Base-by-base conservation (phyloP, 2,113 vertebrate genomes). In the Dryoscopus gambensis region DNA sequence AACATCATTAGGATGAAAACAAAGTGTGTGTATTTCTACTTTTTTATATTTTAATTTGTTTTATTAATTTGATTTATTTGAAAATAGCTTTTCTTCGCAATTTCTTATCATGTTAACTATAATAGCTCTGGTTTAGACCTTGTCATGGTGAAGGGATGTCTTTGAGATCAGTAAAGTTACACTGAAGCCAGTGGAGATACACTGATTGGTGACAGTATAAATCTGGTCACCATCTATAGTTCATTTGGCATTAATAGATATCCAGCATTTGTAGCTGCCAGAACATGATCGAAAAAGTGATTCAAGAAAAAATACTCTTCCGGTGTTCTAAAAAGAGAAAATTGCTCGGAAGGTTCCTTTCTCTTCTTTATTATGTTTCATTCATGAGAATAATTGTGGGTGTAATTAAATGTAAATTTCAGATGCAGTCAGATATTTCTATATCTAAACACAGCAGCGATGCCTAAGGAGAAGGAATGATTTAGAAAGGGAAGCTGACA, bases 331-430 rank as follows among this genome's bases (percentile, higher is more conserved):
- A 74, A 94, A 92, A 52, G 90, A 78, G 85, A 95, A 88, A 77
- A 90, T 53, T 59, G 30, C 64, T 81, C 15, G 10, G 31, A 67
- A 90, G 47, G 25, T 83, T 93, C 47, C 42, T 83, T 25, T 76
- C 22, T 71, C 40, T 60, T 85, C 52, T 90, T 82, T 71, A 16
- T 77, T 86, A 50, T 87, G 57, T 82, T 93, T 93, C 92, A 84
- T 93, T 94, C 67, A 93, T 90, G 25, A 75, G 65, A 40, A 64
- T 94, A 93, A 93, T 89, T 93, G 76, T 18, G 37, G 31, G 25
- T 68, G 13, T 92, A 94, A 94, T 95, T 86, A 93, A 87, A 96
- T 89, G 93, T 84, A 92, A 81, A 95, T 89, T 94, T 86, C 57
- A 82, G 76, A 71, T 82, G 65, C 71, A 92, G 85, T 68, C 76